Evolutionary conservation across 2,797 vertebrate species (phyloP), one percentile per base, ranked within the genome.

Genomic region (Erpetoichthys calabaricus): DNA sequence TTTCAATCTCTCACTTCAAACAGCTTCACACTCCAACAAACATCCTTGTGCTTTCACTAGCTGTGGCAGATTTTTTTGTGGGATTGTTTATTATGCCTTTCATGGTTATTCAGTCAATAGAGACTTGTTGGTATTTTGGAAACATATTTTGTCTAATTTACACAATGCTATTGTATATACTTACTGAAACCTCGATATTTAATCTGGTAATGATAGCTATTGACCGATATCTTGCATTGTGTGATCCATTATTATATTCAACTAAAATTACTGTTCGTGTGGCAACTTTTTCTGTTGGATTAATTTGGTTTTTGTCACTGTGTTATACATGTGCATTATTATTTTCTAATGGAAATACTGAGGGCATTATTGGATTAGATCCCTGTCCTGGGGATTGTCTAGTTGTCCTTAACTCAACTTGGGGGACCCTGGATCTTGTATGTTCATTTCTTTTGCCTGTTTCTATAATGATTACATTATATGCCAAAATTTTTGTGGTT

Each of bases 381-480:
- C 44, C 2, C 7, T 44, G 47, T 3, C 52, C 47, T 25, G 25
- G 25, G 25, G 25, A 25, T 25, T 25, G 25, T 25, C 25, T 25
- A 25, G 25, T 25, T 25, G 25, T 25, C 25, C 25, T 25, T 25
- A 25, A 25, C 25, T 42, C 50, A 50, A 25, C 52, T 58, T 58
- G 57, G 49, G 8, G 57, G 57, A 9, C 57, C 50, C 9, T 5
- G 50, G 7, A 51, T 51, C 9, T 42, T 51, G 42, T 73, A 25
- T 57, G 71, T 53, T 51, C 67, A 0, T 74, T 70, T 60, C 69
- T 69, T 51, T 3, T 65, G n/a, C 64, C 68, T n/a, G 58, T 63
- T 3, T 50, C 64, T 9, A 59, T 55, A 45, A 75, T 68, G 63
- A 51, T 66, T 8, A 60, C 64, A 53, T 43, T 68, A 47, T 63